Conservation (phyloP, 2,888 invertebrate species). For the Octodonta nipae region DNA sequence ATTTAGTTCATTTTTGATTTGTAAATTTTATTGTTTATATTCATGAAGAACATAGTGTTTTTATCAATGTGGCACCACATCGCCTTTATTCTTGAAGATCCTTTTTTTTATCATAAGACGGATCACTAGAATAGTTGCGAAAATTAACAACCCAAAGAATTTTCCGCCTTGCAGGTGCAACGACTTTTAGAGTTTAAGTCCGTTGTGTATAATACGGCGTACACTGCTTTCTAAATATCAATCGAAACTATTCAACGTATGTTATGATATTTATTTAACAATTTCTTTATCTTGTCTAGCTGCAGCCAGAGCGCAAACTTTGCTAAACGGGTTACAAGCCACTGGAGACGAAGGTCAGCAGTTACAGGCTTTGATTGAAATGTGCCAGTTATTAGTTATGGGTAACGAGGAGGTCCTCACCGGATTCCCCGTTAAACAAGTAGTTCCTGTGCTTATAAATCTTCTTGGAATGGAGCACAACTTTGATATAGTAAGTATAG, state of each 20-base stretch:
- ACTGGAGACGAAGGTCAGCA: slow-evolving; percentile 91
- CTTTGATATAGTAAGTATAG: slow-evolving; percentile 73
- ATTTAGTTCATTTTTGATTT: too few species aligned
- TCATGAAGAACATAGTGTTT: too few species aligned
- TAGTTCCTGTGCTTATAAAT: slow-evolving; percentile 86
- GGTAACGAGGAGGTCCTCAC: slow-evolving; percentile 96
- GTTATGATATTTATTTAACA: neutral
- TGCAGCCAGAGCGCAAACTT: slow-evolving; percentile 81
- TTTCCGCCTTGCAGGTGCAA: neutral
- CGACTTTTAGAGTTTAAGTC: neutral
- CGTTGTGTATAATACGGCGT: neutral
- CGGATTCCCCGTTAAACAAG: slow-evolving; percentile 96
- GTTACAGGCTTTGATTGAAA: slow-evolving; percentile 90
- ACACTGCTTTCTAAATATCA: neutral
- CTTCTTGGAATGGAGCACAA: slow-evolving; percentile 94
- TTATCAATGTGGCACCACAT: too few species aligned
- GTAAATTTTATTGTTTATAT: too few species aligned
- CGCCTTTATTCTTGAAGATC: too few species aligned
- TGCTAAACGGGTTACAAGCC: slow-evolving; percentile 82
- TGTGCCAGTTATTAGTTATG: slow-evolving; percentile 98
- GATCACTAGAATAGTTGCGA: too few species aligned
- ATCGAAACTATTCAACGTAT: neutral
- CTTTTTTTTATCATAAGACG: too few species aligned
- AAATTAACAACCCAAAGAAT: too few species aligned
- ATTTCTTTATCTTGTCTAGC: slow-evolving; percentile 2